Conservation (phyloP, 2,797 vertebrate genomes). For the Linurgus olivaceus region DNA sequence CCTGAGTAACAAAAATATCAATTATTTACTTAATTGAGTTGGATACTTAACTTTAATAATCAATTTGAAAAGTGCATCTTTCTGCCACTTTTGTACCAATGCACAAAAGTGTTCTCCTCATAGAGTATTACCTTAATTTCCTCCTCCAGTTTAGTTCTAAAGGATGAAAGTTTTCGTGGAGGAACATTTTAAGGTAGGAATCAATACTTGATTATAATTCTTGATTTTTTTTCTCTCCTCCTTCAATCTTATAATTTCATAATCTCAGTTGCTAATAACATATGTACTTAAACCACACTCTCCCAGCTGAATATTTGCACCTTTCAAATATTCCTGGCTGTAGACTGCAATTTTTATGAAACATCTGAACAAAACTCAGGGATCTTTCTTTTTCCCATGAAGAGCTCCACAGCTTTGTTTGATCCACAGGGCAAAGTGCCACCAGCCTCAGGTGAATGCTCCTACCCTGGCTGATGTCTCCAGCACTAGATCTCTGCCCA, state of each 20-base stretch:
- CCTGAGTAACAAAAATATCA: neutral
- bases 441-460: neutral
- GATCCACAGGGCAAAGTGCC: neutral
- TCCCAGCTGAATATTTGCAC: neutral
- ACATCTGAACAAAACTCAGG: neutral
- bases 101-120: neutral
- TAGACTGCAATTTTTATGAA: neutral
- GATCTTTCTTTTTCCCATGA: neutral
- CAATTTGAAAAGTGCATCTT: neutral
- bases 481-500: neutral
- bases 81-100: neutral
- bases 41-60: neutral
- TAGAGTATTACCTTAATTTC: neutral
- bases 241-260: neutral
- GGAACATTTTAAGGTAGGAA: neutral
- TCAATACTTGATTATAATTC: neutral
- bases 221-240: neutral
- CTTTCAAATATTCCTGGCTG: neutral
- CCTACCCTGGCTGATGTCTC: neutral
- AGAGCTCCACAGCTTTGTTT: neutral
- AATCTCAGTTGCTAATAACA: neutral
- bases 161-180: neutral
- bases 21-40: neutral
- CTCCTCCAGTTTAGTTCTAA: neutral
- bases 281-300: neutral